These are phyloP conservation scores for Cherax quadricarinatus DNA, from an alignment of 1,140 invertebrate species.

Conservation along the genomic window DNA sequence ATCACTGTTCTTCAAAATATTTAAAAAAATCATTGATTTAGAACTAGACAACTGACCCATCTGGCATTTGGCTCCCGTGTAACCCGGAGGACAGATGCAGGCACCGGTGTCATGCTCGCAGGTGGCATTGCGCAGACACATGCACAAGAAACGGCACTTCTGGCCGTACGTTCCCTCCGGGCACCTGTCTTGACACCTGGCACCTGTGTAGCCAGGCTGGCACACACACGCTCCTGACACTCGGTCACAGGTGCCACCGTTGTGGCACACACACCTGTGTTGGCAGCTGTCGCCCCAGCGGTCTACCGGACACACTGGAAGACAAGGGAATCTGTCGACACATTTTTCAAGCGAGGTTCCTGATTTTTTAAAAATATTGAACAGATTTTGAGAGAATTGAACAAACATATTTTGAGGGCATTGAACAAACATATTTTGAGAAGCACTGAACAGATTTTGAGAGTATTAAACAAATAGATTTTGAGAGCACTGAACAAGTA, in stretches of 20 bases:
- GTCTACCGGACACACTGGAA: constrained; percentile 85
- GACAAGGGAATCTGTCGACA: constrained; percentile 82
- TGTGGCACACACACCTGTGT: constrained; percentile 86
- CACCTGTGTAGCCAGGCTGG: constrained; percentile 88
- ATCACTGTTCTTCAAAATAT: too few species aligned
- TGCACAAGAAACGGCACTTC: constrained; percentile 89
- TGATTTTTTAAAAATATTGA: too few species aligned
- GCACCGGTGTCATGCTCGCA: constrained; percentile 58
- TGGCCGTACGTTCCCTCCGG: constrained; percentile 86
- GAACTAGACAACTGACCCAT: constrained; percentile 13
- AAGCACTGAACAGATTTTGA: too few species aligned
- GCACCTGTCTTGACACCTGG: constrained; percentile 88
- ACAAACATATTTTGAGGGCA: too few species aligned
- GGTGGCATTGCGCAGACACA: constrained; percentile 83
- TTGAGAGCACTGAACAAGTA: too few species aligned
- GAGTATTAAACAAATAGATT: too few species aligned
- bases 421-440: too few species aligned
- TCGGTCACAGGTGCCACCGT: constrained; percentile 83
- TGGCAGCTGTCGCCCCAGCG: constrained; percentile 85
- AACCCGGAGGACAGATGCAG: constrained; percentile 85
- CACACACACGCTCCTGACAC: constrained; percentile 89
- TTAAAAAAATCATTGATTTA: too few species aligned
- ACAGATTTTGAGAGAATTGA: too few species aligned
- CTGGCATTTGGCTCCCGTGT: constrained; percentile 86
- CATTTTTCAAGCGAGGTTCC: too few species aligned